Conservation (phyloP, 2,797 vertebrate genomes). For the Hoplostethus mediterraneus region DNA sequence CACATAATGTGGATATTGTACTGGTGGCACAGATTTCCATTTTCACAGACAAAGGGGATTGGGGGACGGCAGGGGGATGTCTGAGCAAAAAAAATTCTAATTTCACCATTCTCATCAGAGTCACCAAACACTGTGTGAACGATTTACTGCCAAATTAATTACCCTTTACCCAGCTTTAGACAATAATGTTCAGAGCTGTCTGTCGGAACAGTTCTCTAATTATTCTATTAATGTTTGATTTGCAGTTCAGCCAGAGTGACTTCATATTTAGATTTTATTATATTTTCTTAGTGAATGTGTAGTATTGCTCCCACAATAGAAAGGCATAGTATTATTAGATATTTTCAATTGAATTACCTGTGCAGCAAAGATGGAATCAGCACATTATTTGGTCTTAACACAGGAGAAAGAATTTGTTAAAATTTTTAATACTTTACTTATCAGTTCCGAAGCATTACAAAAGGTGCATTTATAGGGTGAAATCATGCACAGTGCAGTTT, state of each 20-base stretch:
- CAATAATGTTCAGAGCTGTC: constrained; percentile 81
- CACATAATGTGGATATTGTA: constrained; percentile 83
- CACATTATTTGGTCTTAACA: constrained; percentile 64
- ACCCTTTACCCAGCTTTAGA: constrained; percentile 85
- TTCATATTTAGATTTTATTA: constrained; percentile 85
- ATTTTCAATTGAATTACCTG: constrained; percentile 81
- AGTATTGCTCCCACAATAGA: constrained; percentile 76
- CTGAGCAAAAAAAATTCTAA: constrained; percentile 56
- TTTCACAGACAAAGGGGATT: constrained; percentile 81
- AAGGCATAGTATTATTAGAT: constrained; percentile 71
- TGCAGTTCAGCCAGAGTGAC: constrained; percentile 85
- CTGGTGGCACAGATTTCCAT: constrained; percentile 84
- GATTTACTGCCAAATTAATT: constrained; percentile 87
- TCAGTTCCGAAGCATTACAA: constrained; percentile 69
- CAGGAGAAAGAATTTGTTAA: constrained; percentile 69
- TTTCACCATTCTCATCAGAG: constrained; percentile 83
- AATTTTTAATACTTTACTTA: constrained; percentile 63
- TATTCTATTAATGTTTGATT: constrained; percentile 85
- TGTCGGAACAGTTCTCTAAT: constrained; percentile 79
- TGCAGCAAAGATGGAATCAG: constrained; percentile 75
- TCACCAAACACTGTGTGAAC: constrained; percentile 80
- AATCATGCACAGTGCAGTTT: constrained; percentile 78
- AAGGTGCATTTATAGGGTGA: constrained; percentile 76
- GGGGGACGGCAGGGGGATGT: constrained; percentile 63
- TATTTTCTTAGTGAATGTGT: constrained; percentile 80